Base-by-base conservation (phyloP, 1,140 invertebrate genomes). In the Drosophila bocki region DNA sequence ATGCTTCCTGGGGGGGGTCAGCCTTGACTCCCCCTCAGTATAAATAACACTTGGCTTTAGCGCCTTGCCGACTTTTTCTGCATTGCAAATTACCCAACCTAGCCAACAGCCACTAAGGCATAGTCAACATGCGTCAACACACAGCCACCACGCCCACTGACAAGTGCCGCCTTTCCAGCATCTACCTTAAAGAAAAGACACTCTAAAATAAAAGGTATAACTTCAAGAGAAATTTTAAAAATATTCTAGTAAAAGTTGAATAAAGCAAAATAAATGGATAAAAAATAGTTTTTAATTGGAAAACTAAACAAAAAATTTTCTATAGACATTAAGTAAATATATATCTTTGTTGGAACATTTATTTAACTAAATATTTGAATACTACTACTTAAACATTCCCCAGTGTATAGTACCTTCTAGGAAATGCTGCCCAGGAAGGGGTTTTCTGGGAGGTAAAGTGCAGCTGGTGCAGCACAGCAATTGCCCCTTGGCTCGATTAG, bases 51-150 rank as follows among this genome's bases (percentile, higher is more conserved):
- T 65, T 12, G 64, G 64, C 33, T 67, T 44, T 19, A 50, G 65
- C 53, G 71, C 63, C 67, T 77, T 69, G 54, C 51, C 56, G 62
- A 68, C 53, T 82, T 76, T 81, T 87, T 87, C 86, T 83, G 84
- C 84, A 83, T 83, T 87, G 84, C 84, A 88, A 87, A 87, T 83
- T 88, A 68, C 53, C 41, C n/a, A 26, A 7, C 13, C 17, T 19
- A 58, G 37, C 81, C 79, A 61, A 45, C 71, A 57, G 71, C 57
- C 57, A 64, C 65, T 68, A 78, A 78, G 56, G 65, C 83, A 78
- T 67, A 75, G 62, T 69, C 68, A 82, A 80, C 68, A 79, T 72
- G 82, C 82, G 75, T 87, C 77, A 67, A 74, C 77, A 78, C 42
- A 71, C 44, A 32, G 76, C 62, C 77, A 70, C 62, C 75, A 72